Evolutionary conservation across 2,113 vertebrate genomes (phyloP).

Genomic region (Cebus imitator): DNA sequence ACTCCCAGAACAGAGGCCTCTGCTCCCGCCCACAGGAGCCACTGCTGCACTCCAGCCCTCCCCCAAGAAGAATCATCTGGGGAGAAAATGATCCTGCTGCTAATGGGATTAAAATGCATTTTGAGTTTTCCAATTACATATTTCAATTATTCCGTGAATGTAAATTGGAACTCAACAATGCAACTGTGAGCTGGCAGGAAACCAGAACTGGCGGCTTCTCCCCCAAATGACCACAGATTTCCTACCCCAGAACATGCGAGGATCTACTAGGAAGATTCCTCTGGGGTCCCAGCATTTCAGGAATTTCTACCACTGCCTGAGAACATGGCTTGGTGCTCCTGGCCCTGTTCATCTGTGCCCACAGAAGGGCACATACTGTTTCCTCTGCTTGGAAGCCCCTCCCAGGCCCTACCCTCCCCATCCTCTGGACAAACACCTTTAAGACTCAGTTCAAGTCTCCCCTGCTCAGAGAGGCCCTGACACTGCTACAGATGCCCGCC

Average conservation of each 20-base stretch:
- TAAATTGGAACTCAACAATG: slow-evolving; percentile 59
- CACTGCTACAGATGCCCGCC: background rate
- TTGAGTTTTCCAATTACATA: slow-evolving; percentile 77
- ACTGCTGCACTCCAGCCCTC: background rate
- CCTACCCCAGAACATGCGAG: background rate
- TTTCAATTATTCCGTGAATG: slow-evolving; percentile 75
- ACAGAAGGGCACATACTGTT: background rate
- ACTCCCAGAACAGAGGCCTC: background rate
- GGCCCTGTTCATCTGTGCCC: background rate
- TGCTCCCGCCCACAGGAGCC: background rate
- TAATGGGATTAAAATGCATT: slow-evolving; percentile 75
- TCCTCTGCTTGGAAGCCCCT: background rate
- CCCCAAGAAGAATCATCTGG: slow-evolving; percentile 52
- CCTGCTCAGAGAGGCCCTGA: background rate
- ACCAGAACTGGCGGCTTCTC: background rate
- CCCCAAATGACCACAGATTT: background rate
- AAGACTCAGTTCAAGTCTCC: background rate
- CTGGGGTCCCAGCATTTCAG: background rate
- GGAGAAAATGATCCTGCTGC: slow-evolving; percentile 47
- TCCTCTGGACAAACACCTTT: background rate
- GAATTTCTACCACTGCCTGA: background rate
- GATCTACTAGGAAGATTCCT: background rate
- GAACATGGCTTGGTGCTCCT: fast-evolving
- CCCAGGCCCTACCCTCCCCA: fast-evolving
- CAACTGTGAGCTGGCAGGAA: slow-evolving; percentile 9